Percentiles rank a stretch among this genome's conserved stretches.
Evolutionary conservation across 2,797 vertebrate species (phyloP).

Genomic region (Poecilia wingei): DNA sequence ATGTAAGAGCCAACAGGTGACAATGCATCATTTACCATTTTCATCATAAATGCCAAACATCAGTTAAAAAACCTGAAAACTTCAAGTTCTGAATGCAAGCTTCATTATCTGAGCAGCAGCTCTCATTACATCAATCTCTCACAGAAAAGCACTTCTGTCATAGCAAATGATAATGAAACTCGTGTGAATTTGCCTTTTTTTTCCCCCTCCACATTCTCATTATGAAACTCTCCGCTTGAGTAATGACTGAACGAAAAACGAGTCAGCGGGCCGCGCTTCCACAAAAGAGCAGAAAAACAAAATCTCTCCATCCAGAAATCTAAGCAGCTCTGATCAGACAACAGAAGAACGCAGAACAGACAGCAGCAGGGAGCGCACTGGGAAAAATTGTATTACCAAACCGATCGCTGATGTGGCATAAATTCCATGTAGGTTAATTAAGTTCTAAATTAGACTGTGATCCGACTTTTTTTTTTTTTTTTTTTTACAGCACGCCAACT

Average conservation of each 20-base stretch:
- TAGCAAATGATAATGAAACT: conserved; percentile 49
- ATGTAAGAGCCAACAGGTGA: neutral
- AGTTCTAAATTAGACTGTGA: conserved; percentile 48
- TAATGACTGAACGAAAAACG: conserved; percentile 24
- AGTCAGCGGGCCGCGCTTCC: conserved; percentile 22
- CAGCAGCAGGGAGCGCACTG: neutral
- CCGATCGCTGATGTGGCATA: conserved; percentile 38
- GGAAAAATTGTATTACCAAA: conserved; percentile 21
- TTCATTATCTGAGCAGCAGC: conserved; percentile 22
- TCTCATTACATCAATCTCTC: conserved; percentile 43
- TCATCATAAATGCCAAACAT: neutral
- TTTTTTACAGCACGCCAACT: conserved; percentile 28
- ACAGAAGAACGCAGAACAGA: conserved; percentile 5
- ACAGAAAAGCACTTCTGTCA: conserved; percentile 36
- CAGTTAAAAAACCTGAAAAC: neutral
- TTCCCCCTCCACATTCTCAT: neutral
- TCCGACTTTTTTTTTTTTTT: conserved; percentile 27
- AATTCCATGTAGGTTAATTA: conserved; percentile 61
- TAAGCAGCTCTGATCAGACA: conserved; percentile 28
- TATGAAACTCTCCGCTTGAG: conserved; percentile 32
- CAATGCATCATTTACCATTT: neutral
- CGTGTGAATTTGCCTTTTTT: conserved; percentile 20
- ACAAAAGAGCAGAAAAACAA: conserved; percentile 25
- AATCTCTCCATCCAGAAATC: conserved; percentile 23
- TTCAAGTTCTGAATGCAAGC: conserved; percentile 26